A percentile compares a stretch with the other conserved stretches of the same genome.
Evolutionary conservation across 2,113 vertebrate species (phyloP).

Genomic region (Pachypanchax playfairii): DNA sequence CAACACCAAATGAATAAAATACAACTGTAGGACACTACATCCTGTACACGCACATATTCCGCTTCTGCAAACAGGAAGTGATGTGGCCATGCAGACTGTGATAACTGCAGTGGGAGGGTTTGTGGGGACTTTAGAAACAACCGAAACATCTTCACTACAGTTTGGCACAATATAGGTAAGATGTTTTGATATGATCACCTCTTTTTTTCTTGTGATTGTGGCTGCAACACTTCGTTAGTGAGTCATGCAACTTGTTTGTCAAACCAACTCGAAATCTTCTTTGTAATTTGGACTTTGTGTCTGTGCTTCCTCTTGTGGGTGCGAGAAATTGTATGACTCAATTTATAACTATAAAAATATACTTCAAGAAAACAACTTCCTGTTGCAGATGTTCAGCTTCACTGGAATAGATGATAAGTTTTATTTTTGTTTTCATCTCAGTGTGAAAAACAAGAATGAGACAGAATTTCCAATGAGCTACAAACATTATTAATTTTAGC

Average conservation of each 20-base stretch:
- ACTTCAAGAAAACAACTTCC: too few species aligned
- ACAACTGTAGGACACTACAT: conserved; percentile 10
- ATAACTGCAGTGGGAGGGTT: conserved; percentile 49
- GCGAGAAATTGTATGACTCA: not conserved
- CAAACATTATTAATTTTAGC: not conserved
- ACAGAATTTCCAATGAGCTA: not conserved
- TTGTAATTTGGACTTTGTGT: not conserved
- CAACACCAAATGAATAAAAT: too few species aligned
- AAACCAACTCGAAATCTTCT: not conserved
- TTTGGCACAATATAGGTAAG: conserved; percentile 46
- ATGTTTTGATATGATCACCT: not conserved
- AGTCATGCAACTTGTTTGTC: not conserved
- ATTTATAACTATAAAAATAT: not conserved
- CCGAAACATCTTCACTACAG: not conserved
- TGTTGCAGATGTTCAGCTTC: not conserved
- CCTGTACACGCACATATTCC: conserved; percentile 13
- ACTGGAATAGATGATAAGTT: not conserved
- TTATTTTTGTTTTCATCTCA: not conserved
- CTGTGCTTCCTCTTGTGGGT: not conserved
- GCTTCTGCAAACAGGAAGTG: conserved; percentile 62
- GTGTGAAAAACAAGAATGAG: not conserved
- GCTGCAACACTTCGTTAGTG: not conserved
- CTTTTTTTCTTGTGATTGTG: not conserved
- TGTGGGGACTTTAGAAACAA: conserved; percentile 33
- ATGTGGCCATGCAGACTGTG: conserved; percentile 47